Base-by-base conservation (phyloP, 2,888 invertebrate genomes). In the Orthosia incerta region DNA sequence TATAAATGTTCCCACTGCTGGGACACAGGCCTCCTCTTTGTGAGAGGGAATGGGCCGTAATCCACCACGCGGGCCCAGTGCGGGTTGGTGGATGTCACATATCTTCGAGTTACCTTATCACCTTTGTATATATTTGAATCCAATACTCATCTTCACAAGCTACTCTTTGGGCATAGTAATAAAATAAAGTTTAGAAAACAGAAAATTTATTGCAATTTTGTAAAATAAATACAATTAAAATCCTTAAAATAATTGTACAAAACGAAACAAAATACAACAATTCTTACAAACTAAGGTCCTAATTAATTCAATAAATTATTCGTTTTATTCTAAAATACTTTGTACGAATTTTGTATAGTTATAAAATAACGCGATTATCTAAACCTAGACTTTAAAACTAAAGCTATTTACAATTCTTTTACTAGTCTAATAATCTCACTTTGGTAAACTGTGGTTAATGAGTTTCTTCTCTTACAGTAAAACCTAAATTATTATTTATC, bases 361-460 rank as follows among this genome's bases (percentile, higher is more conserved):
- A 80, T 86, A 85, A 80, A 84, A 79, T 81, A 86, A 87, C 84
- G 71, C 69, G 83, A 86, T 86, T 73, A 74, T 61, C 62, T 84
- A 86, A 68, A 64, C 64, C 53, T 82, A 82, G 53, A 80, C 66
- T 80, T 85, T 86, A 60, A 66, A 83, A 56, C 66, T 66, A 79
- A 66, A 82, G 87, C 84, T 94, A 93, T 93, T 85, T 94, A 94
- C 94, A 95, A 76, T 85, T 85, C 79, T 87, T 88, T 76, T 88
- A 88, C 90, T 93, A 89, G 76, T 88, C 95, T 96, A 96, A 96
- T 96, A 96, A 96, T 96, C 96, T 96, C 96, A 96, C 96, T 96
- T 96, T 96, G 96, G 96, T 96, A 96, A 96, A 96, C 96, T 96
- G 96, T 96, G 96, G 96, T 96, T 95, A 95, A 94, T 94, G 92